Evolutionary conservation across 2,797 vertebrate genomes (phyloP).

Genomic region (Oryzias dopingdopingensis): DNA sequence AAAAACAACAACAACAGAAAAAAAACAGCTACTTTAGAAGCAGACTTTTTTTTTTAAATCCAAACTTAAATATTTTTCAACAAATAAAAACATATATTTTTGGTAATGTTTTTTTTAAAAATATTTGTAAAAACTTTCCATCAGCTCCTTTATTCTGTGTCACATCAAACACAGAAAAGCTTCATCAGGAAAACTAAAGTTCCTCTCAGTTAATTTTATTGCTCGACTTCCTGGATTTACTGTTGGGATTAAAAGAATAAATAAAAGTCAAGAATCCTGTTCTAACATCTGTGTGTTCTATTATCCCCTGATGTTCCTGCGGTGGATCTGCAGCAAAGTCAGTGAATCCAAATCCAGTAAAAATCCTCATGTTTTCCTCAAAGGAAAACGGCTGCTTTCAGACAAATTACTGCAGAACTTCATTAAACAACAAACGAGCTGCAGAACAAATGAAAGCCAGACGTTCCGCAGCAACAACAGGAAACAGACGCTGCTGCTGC

Average conservation of each 20-base stretch:
- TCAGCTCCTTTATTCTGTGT: no score
- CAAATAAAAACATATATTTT: no score
- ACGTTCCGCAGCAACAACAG: constrained; percentile 4
- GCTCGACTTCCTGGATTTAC: not conserved
- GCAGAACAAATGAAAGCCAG: constrained; percentile 29
- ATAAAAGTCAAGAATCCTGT: not conserved
- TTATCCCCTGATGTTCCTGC: not conserved
- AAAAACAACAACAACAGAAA: no score
- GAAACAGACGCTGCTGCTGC: constrained; percentile 26
- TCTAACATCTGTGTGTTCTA: not conserved
- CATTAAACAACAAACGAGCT: constrained; percentile 33
- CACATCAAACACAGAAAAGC: no score
- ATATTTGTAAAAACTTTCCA: no score
- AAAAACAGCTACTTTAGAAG: no score
- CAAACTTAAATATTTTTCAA: no score
- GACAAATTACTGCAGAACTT: constrained; percentile 38
- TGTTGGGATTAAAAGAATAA: constrained; percentile 8
- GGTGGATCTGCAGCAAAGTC: not conserved
- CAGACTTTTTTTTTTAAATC: no score
- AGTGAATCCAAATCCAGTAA: not conserved
- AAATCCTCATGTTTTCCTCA: constrained; percentile 19
- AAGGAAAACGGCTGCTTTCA: constrained; percentile 2
- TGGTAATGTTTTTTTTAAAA: no score
- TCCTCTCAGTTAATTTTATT: constrained; percentile 6
- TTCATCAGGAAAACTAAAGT: not conserved